Base-by-base conservation (phyloP, 2,888 invertebrate genomes). In the Drosophila emarginata region DNA sequence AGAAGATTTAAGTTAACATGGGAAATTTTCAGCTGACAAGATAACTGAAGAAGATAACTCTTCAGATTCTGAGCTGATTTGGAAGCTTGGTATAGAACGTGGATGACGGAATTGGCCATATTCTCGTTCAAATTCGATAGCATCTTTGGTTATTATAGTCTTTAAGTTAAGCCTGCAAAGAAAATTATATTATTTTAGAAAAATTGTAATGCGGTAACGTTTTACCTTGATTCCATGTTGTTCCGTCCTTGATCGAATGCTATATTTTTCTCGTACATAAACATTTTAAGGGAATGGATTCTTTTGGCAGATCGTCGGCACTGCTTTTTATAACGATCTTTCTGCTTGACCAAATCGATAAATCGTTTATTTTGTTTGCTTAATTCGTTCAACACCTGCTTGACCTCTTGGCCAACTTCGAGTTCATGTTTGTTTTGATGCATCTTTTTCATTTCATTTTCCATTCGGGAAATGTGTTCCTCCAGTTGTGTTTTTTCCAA, bases 261-360 rank as follows among this genome's bases (percentile, higher is more conserved):
- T 14, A 72, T 67, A 23, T 72, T 75, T 28, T 67, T 67, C 21
- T 87, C 83, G 4, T 80, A 67, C 15, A 86, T 63, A 9, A 79
- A 64, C 57, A 87, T 1, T 15, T 95, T 95, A 68, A 94, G 89
- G 51, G 93, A 92, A 71, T 96, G 95, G 61, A 95, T 92, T 82
- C 96, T 95, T 0, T 94, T 92, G 2, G 95, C 94, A 0, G 95
- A 94, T 71, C 94, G 94, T 1, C 94, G 93, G 95, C 95, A 96
- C 87, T 96, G 95, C 79, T 95, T 94, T 86, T 96, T 96, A 91
- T 96, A 96, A 89, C 95, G 95, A 12, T 93, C 92, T 89, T 96
- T 96, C 39, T 95, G 94, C 64, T 94, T 94, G 63, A 94, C 93
- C 2, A 95, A 93, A 64, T 93, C 93, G 69, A 93, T 93, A 56